Conservation (phyloP, 1,140 invertebrate species). For the Sinonovacula constricta region DNA sequence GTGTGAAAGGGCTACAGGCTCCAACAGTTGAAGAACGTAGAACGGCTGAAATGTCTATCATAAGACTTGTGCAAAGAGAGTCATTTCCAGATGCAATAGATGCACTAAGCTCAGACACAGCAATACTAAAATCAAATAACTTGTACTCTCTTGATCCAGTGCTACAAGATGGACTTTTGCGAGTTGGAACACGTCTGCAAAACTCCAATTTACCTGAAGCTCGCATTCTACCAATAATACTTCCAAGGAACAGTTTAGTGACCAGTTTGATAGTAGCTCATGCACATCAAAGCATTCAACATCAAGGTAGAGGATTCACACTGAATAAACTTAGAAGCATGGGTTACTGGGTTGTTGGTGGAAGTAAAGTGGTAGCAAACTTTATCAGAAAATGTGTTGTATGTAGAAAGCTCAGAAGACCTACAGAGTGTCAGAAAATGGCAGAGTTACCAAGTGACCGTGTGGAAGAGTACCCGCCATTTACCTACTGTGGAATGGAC, state of each 20-base stretch:
- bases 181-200: conserved; percentile 48
- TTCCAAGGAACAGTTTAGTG: conserved; percentile 28
- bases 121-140: background rate
- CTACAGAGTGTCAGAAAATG: conserved; percentile 4
- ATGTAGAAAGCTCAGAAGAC: conserved; percentile 4
- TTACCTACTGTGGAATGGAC: conserved; percentile 48
- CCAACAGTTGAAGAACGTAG: conserved; percentile 6
- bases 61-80: conserved; percentile 32
- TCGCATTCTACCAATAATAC: conserved; percentile 26
- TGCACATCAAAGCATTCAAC: conserved; percentile 37
- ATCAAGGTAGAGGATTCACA: conserved; percentile 51
- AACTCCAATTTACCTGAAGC: conserved; percentile 7
- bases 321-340: conserved; percentile 34
- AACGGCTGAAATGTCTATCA: conserved; percentile 20
- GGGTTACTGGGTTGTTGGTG: background rate
- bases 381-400: background rate
- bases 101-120: background rate
- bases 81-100: conserved; percentile 32
- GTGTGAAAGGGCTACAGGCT: conserved; percentile 22
- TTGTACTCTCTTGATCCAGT: conserved; percentile 45
- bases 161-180: conserved; percentile 29
- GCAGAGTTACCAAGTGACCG: background rate
- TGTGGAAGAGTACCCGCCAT: conserved; percentile 3
- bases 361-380: background rate
- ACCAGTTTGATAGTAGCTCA: conserved; percentile 24